phyloP scores from a whole-genome alignment of 2,113 vertebrate genomes.

The Laterallus jamaicensis region DNA sequence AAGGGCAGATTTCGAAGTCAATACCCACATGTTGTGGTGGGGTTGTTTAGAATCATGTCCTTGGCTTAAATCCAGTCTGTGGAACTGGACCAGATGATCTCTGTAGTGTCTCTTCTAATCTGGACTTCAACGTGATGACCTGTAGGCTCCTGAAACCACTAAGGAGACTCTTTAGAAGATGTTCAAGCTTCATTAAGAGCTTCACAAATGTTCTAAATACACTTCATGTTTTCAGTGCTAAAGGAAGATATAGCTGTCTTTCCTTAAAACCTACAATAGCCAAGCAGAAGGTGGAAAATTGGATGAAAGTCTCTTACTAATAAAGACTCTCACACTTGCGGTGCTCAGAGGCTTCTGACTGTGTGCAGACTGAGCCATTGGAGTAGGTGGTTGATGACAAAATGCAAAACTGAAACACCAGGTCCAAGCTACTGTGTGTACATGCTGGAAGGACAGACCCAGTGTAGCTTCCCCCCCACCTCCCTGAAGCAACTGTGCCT shows the following conservation, averaged over 20 bases:
- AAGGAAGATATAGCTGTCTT: neutral
- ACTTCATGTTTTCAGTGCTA: neutral
- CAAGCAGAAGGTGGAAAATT: neutral
- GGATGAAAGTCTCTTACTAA: neutral
- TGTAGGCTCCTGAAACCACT: neutral
- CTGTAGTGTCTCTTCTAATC: neutral
- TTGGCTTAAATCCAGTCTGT: neutral
- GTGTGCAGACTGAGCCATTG: neutral
- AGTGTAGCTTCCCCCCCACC: neutral
- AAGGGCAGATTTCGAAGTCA: neutral
- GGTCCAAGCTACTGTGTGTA: neutral
- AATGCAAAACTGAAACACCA: neutral
- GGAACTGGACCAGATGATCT: neutral
- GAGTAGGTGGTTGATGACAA: neutral
- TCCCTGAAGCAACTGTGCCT: neutral
- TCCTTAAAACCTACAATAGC: neutral
- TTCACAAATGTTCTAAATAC: neutral
- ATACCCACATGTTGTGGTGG: fast-evolving
- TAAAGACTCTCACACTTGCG: neutral
- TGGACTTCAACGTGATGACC: neutral
- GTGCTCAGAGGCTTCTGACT: neutral
- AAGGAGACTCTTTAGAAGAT: neutral
- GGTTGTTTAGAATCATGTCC: neutral
- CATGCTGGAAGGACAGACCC: neutral
- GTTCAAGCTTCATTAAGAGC: neutral